A percentile compares a stretch with the other conserved stretches of the same genome.
Evolutionary conservation across 2,888 invertebrate genomes (phyloP).

Genomic region (Chrysodeixis includens): DNA sequence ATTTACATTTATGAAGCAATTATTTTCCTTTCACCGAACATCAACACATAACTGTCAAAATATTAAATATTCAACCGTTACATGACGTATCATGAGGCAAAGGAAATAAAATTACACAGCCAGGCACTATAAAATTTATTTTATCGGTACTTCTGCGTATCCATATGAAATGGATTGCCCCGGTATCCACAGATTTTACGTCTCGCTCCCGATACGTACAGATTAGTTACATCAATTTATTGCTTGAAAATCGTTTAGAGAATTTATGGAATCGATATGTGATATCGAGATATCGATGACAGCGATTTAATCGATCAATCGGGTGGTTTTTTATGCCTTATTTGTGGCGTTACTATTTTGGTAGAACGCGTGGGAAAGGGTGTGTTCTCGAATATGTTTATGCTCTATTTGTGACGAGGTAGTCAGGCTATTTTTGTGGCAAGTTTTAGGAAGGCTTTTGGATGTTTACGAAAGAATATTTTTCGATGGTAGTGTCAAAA

Average conservation of each 20-base stretch:
- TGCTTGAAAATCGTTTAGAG: constrained; percentile 35
- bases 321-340: constrained; percentile 19
- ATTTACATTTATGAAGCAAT: no score
- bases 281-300: constrained; percentile 45
- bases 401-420: background rate
- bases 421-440: background rate
- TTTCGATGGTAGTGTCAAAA: background rate
- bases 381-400: background rate
- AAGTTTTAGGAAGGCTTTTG: background rate
- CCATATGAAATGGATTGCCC: constrained; percentile 37
- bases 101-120: constrained; percentile 18
- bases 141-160: constrained; percentile 30
- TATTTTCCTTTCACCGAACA: background rate
- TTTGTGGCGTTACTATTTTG: constrained; percentile 15
- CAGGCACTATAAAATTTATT: constrained; percentile 21
- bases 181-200: constrained; percentile 51
- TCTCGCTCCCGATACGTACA: constrained; percentile 31
- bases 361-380: background rate
- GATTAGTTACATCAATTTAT: constrained; percentile 47
- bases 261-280: constrained; percentile 47
- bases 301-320: constrained; percentile 37
- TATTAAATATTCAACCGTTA: constrained; percentile 9
- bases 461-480: constrained; percentile 4
- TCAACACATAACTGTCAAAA: background rate
- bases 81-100: constrained; percentile 7